Conservation (phyloP, 2,888 invertebrate species). For the Miltochrista miniata region DNA sequence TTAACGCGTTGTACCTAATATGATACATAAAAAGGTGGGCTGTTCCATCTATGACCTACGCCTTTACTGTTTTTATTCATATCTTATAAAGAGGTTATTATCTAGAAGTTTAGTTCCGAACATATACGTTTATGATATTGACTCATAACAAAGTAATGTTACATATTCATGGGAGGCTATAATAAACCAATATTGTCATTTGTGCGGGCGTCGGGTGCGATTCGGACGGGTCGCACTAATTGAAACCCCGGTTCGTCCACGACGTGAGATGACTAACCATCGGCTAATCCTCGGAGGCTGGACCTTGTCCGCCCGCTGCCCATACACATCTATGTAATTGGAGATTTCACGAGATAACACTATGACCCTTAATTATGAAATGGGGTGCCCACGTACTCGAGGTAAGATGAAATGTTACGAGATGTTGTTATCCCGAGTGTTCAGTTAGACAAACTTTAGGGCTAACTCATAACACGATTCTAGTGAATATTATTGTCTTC, state of each 20-base stretch:
- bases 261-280: conserved; percentile 80
- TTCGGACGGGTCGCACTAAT: conserved; percentile 61
- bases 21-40: conserved; percentile 35
- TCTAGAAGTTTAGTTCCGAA: conserved; percentile 26
- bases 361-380: conserved; percentile 69
- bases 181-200: conserved; percentile 71
- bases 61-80: conserved; percentile 27
- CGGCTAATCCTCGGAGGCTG: conserved; percentile 61
- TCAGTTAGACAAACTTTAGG: conserved; percentile 19
- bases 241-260: conserved; percentile 66
- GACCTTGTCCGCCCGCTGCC: conserved; percentile 34
- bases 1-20: conserved; percentile 43
- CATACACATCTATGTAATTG: conserved; percentile 66
- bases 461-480: not conserved
- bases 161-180: conserved; percentile 61
- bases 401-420: conserved; percentile 34
- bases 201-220: conserved; percentile 41
- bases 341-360: conserved; percentile 81
- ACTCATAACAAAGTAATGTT: conserved; percentile 42
- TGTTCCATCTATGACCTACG: conserved; percentile 27
- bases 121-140: conserved; percentile 37
- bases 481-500: not conserved
- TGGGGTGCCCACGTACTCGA: conserved; percentile 45
- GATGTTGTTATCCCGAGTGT: conserved; percentile 35
- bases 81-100: conserved; percentile 22